Evolutionary conservation across 2,888 invertebrate genomes (phyloP), one percentile per base, ranked within the genome.

Genomic region (Agrochola macilenta): DNA sequence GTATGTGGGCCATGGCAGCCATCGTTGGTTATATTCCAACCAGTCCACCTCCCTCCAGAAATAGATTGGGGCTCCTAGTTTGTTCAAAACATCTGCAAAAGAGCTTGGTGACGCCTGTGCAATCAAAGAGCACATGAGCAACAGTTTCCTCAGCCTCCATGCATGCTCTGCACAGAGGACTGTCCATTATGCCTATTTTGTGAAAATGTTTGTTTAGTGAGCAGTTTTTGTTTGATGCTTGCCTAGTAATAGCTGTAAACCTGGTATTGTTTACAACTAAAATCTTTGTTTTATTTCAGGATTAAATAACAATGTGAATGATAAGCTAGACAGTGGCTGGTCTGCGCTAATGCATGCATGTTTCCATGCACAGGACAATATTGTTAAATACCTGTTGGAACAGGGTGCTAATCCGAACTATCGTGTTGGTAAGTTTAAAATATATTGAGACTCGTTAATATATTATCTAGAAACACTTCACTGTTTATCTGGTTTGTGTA

Each of bases 331-430:
- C 70, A 97, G 97, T 87, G 97, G 97, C 46, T 98, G 97, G 97
- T 97, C 97, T 68, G 95, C 97, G 0, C 90, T 98, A 65, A 94
- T 97, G 89, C 97, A 97, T 91, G 97, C 97, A 20, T 96, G 97
- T 74, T 97, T 97, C 63, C 96, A 97, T 86, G 97, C 97, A 23
- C 97, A 97, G 88, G 93, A 95, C 30, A 93, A 95, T 83, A 94
- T 97, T 82, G 94, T 97, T 0, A 90, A 96, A 79, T 94, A 95
- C 71, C 91, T 98, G 17, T 90, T 98, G 78, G 93, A 95, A 20
- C 92, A 93, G 79, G 97, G 97, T 61, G 98, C 97, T 54, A 95
- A 98, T 90, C 96, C 97, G 26, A 97, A 98, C 91, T 89, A 94
- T 82, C 94, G 94, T 88, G 91, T 94, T 88, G 97, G 97, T 96